Percentiles rank a stretch among this genome's conserved stretches.
Conservation (phyloP, 1,140 invertebrate genomes). For the Drosophila bipectinata region DNA sequence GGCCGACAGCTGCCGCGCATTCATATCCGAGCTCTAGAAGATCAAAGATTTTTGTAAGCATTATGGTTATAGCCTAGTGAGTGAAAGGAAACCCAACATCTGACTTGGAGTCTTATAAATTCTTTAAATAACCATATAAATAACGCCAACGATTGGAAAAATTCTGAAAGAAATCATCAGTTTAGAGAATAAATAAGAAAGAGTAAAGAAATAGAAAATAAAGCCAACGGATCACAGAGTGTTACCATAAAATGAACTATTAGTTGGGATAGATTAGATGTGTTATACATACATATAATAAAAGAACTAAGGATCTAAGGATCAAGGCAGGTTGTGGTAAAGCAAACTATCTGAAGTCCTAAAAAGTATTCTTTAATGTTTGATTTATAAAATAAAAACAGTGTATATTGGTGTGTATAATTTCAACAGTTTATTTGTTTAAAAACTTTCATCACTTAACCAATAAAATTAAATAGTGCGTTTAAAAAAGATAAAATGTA, state of each 20-base stretch:
- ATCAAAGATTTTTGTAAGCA: constrained; percentile 20
- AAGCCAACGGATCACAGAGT: neutral
- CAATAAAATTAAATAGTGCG: constrained; percentile 43
- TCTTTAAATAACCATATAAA: constrained; percentile 77
- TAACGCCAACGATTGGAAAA: constrained; percentile 84
- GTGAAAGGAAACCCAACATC: constrained; percentile 22
- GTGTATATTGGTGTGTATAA: constrained; percentile 33
- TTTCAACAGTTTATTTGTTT: constrained; percentile 64
- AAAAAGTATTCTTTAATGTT: too few relatives aligned
- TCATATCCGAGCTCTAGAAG: constrained; percentile 83
- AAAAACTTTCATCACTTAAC: constrained; percentile 51
- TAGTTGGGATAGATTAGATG: neutral
- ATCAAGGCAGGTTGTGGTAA: neutral
- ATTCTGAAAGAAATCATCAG: constrained; percentile 74
- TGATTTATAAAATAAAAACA: neutral
- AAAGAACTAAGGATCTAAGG: neutral
- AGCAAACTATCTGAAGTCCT: neutral
- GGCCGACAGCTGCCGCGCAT: constrained; percentile 78
- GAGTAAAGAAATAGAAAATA: constrained; percentile 31
- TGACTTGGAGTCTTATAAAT: constrained; percentile 55
- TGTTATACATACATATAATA: neutral
- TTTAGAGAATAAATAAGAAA: constrained; percentile 22
- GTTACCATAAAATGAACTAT: neutral
- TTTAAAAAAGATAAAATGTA: constrained; percentile 48
- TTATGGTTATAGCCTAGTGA: neutral